Percentiles rank a stretch among this genome's conserved stretches.
Conservation (phyloP, 1,140 invertebrate genomes). For the Telenomus remus region DNA sequence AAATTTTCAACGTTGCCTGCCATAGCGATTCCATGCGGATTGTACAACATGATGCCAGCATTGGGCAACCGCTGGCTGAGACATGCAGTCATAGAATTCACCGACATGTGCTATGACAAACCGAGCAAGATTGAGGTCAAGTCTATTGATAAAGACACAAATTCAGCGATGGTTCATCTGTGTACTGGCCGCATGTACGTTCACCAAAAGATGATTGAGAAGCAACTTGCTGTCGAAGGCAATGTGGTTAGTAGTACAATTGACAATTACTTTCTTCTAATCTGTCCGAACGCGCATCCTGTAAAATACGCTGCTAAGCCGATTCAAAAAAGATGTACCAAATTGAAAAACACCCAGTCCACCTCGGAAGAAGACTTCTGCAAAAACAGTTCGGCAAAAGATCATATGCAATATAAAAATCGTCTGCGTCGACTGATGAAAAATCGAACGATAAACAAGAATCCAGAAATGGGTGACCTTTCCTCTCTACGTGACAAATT, state of each 20-base stretch:
- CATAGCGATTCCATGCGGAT: constrained; percentile 69
- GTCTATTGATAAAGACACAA: constrained; percentile 11
- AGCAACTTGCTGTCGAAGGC: constrained; percentile 9
- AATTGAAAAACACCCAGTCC: too few species aligned
- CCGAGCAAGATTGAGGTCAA: background rate
- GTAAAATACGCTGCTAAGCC: background rate
- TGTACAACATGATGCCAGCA: constrained; percentile 63
- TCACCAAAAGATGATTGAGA: constrained; percentile 17
- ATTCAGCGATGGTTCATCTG: constrained; percentile 14
- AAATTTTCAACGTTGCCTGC: constrained; percentile 64
- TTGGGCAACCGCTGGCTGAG: constrained; percentile 19
- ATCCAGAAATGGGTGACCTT: too few species aligned
- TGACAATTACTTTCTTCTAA: constrained; percentile 6
- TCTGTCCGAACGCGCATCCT: background rate
- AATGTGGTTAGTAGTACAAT: constrained; percentile 28
- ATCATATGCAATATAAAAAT: background rate
- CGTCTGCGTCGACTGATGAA: background rate
- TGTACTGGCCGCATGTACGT: background rate
- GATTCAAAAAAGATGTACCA: background rate
- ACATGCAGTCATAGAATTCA: constrained; percentile 10
- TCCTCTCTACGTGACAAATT: too few species aligned
- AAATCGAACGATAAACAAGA: too few species aligned
- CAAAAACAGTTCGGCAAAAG: too few species aligned
- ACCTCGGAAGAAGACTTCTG: too few species aligned
- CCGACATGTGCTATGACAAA: background rate